Evolutionary conservation across 2,888 invertebrate species (phyloP), one percentile per base, ranked within the genome.

Genomic region (Adelphocoris suturalis): DNA sequence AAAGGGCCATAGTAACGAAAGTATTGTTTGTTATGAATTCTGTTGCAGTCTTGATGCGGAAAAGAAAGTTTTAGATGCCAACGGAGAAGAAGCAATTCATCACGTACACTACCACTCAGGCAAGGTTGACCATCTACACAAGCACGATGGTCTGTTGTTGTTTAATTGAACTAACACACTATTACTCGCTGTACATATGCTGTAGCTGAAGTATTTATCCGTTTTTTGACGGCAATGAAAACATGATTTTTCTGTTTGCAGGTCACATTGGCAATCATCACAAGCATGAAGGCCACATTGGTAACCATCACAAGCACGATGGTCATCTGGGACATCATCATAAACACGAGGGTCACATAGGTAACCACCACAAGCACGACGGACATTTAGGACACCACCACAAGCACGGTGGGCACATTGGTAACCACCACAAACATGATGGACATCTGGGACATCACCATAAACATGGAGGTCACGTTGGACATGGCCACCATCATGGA

Each of bases 321-420:
- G 92, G 92, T 0, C 91, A 92, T 80, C 90, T 91, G 27, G 92
- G 92, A 0, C 92, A 92, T 81, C 91, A 90, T 16, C 92, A 92
- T 85, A 92, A 92, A 23, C 92, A 92, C 85, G 87, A 90, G 0
- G 92, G 92, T 12, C 91, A 89, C 37, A 78, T 91, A 0, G 90
- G 90, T n/a, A 91, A 92, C 86, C 89, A 81, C 13, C 91, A 92
- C 90, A 90, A 91, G 61, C 92, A 92, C 57, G 90, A 91, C 75
- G 91, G 90, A 14, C 90, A 90, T 16, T 91, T 92, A 19, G 91
- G 90, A 13, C 91, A 90, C 7, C 91, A 90, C 12, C 86, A 92
- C 75, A 91, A 91, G 55, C 92, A 92, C 78, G 81, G 80, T 37
- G 92, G 92, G 27, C 89, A 91, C 78, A 91, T 91, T 52, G 91